Conservation (phyloP, 2,888 invertebrate species). For the Parnassius smintheus region DNA sequence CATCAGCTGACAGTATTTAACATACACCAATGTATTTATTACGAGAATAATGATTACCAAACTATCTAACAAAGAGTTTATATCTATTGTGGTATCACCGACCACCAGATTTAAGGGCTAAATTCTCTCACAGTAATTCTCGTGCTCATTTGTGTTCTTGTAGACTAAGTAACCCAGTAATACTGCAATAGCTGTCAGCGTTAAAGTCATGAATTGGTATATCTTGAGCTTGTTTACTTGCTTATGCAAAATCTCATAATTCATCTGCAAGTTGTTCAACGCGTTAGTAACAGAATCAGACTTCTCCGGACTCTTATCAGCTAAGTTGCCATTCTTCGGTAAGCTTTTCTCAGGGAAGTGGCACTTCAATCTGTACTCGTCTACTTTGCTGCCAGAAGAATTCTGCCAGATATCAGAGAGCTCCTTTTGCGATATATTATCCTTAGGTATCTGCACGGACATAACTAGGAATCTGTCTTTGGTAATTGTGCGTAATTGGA, state of each 20-base stretch:
- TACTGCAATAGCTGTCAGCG: slow-evolving; percentile 53
- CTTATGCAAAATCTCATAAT: slow-evolving; percentile 53
- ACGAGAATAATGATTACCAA: slow-evolving; percentile 41
- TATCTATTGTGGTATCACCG: slow-evolving; percentile 49
- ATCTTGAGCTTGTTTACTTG: slow-evolving; percentile 58
- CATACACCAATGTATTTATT: slow-evolving; percentile 46
- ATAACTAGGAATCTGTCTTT: slow-evolving; percentile 95
- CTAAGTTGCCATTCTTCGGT: slow-evolving; percentile 54
- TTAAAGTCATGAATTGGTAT: slow-evolving; percentile 57
- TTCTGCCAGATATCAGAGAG: slow-evolving; percentile 88
- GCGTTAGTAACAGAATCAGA: slow-evolving; percentile 89
- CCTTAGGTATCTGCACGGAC: slow-evolving; percentile 85
- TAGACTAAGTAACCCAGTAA: slow-evolving; percentile 59
- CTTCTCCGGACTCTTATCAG: slow-evolving; percentile 79
- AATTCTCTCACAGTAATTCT: slow-evolving; percentile 60
- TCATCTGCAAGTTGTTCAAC: slow-evolving; percentile 57
- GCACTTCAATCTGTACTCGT: slow-evolving; percentile 88
- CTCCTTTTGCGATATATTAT: slow-evolving; percentile 81
- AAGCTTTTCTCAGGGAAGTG: slow-evolving; percentile 75
- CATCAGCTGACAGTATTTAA: slow-evolving; percentile 46
- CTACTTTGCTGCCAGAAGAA: slow-evolving; percentile 81
- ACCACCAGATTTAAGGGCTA: slow-evolving; percentile 65
- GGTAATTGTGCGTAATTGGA: slow-evolving; percentile 83
- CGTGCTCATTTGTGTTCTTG: slow-evolving; percentile 48
- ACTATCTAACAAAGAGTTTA: slow-evolving; percentile 37